phyloP scores from a whole-genome alignment of 2,888 invertebrate species.

The Rapana venosa region DNA sequence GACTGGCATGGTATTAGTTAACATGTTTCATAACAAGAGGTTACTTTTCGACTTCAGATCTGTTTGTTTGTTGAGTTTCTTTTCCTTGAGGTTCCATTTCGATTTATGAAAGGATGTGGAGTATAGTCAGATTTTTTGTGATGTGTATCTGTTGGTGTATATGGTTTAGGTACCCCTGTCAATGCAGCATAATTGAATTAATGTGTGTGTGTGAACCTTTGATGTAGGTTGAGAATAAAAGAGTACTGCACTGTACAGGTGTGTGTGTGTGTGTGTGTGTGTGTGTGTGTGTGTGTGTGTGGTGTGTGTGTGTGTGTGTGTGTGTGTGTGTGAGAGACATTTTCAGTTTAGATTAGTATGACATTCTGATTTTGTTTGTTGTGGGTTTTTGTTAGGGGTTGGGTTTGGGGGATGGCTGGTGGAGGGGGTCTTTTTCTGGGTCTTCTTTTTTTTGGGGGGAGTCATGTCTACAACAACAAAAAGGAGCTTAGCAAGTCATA shows the following conservation, averaged over 20 bases:
- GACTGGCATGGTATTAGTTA: too few species aligned
- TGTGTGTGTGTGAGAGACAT: neutral
- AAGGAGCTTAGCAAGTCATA: too few species aligned
- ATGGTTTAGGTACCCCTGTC: neutral
- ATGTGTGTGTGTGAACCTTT: neutral
- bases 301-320: neutral
- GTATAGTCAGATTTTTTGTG: neutral
- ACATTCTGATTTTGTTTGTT: neutral
- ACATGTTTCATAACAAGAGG: too few species aligned
- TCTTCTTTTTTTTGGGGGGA: too few species aligned
- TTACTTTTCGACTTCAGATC: too few species aligned
- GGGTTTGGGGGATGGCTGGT: too few species aligned
- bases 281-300: neutral
- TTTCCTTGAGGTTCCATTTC: neutral
- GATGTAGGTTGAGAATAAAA: too few species aligned
- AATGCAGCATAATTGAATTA: too few species aligned
- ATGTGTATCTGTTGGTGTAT: slow-evolving; percentile 23
- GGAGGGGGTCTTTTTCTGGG: too few species aligned
- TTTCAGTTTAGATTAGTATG: neutral
- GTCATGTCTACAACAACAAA: too few species aligned
- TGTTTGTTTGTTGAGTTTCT: too few species aligned
- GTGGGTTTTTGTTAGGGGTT: too few species aligned
- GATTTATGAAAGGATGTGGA: neutral
- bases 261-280: neutral
- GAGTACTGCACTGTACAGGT: neutral